These are phyloP conservation scores for Amphibalanus amphitrite DNA, from an alignment of 1,140 invertebrate genomes.

Conservation along the genomic window DNA sequence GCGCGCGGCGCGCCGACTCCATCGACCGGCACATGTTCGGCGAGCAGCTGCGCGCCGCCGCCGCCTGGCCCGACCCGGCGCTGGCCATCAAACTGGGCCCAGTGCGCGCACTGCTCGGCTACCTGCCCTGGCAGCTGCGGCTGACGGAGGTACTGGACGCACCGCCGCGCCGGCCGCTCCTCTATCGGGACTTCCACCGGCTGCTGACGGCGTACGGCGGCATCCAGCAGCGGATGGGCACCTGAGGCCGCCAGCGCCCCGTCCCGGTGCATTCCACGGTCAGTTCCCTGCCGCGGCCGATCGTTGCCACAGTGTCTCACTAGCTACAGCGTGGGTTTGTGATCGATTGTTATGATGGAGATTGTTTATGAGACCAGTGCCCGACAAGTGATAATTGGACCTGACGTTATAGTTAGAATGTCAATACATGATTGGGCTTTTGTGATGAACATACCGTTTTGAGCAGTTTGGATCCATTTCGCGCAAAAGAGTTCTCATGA, in stretches of 20 bases:
- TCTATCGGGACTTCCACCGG: not conserved
- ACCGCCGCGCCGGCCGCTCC: not conserved
- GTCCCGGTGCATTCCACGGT: too few species aligned
- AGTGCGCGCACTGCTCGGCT: not conserved
- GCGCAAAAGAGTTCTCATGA: not conserved
- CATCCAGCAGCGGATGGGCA: not conserved
- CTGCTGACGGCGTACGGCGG: not conserved
- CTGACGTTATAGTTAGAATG: not conserved
- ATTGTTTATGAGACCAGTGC: not conserved
- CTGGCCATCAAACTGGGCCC: not conserved
- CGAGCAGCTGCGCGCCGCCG: not conserved
- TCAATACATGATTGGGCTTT: not conserved
- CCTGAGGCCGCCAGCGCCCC: too few species aligned
- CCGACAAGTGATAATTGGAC: not conserved
- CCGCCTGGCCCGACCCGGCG: not conserved
- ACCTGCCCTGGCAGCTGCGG: constrained; percentile 1
- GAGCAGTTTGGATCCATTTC: too few species aligned
- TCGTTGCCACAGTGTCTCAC: too few species aligned
- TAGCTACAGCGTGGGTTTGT: too few species aligned
- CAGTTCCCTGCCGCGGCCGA: too few species aligned
- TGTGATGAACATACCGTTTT: too few species aligned
- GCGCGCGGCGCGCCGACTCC: not conserved
- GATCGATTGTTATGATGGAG: too few species aligned
- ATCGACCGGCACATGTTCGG: not conserved
- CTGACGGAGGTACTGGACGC: not conserved